Percentiles rank a stretch among this genome's conserved stretches.
Conservation (phyloP, 2,888 invertebrate genomes). For the Sceliomorpha sp. region DNA sequence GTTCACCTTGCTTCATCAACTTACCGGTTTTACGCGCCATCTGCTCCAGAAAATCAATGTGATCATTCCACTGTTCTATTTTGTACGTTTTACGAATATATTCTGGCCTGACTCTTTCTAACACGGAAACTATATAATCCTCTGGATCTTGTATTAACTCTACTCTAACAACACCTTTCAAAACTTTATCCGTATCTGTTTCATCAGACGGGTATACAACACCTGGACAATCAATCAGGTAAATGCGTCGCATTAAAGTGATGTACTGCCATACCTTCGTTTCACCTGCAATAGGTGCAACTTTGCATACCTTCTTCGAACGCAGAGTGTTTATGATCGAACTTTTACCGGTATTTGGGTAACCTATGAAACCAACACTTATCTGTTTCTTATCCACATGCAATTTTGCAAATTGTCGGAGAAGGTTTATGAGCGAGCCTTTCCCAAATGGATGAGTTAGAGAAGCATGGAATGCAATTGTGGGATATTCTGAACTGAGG, state of each 20-base stretch:
- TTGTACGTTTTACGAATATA: slow-evolving; percentile 96
- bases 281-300: slow-evolving; percentile 98
- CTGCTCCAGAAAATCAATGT: slow-evolving; percentile 95
- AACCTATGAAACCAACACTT: slow-evolving; percentile 99
- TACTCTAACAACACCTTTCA: slow-evolving; percentile 98
- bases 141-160: slow-evolving; percentile 96
- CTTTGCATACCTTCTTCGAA: slow-evolving; percentile 98
- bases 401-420: slow-evolving; percentile 96
- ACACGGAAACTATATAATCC: slow-evolving; percentile 93
- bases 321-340: slow-evolving; percentile 98
- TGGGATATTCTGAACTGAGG: slow-evolving; percentile 96
- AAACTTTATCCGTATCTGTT: slow-evolving; percentile 95
- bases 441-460: slow-evolving; percentile 99
- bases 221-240: slow-evolving; percentile 98
- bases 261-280: slow-evolving; percentile 99
- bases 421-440: slow-evolving; percentile 96
- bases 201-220: slow-evolving; percentile 98
- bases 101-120: slow-evolving; percentile 93
- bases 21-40: slow-evolving; percentile 93
- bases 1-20: slow-evolving; percentile 97
- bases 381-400: slow-evolving; percentile 99
- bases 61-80: slow-evolving; percentile 89
- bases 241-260: slow-evolving; percentile 97
- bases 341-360: slow-evolving; percentile 99
- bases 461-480: slow-evolving; percentile 99